Base-by-base conservation (phyloP, 1,140 invertebrate species). In the Helicoverpa armigera region DNA sequence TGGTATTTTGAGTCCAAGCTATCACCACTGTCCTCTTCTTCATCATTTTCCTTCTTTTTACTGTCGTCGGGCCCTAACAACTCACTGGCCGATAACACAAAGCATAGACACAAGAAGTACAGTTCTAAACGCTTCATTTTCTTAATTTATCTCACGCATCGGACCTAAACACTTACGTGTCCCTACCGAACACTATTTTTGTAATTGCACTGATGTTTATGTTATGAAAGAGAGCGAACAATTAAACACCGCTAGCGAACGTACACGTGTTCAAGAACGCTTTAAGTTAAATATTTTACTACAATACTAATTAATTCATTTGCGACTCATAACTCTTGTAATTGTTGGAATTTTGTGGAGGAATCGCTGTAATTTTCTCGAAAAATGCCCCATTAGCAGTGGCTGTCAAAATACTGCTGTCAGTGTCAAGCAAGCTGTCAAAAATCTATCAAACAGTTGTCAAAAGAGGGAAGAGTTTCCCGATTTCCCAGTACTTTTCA, bases 91-190 rank as follows among this genome's bases (percentile, higher is more conserved):
- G 87, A 85, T 60, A 93, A 51, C 16, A 85, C 75, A 65, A 92
- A 74, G 80, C 91, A 94, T 53, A 94, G 79, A 61, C 83, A 91
- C 63, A 94, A 81, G 63, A 92, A 50, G 53, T 86, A 90, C 23
- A 92, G 54, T 69, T 87, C 86, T 65, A 89, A 87, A 70, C 87
- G 81, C 72, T 81, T 84, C 92, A 94, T 91, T 31, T 87, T 85
- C 80, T 61, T 60, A 74, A 51, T 74, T 63, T 54, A 80, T 75
- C 61, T 54, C 31, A 48, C 53, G 48, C 82, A 84, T 74, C 23
- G 58, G 61, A 78, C 56, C 14, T 83, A 83, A 85, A 75, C 69
- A 86, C 85, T 93, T 92, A 92, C 90, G 91, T 93, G 91, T 93
- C 89, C 88, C 81, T 85, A 86, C 48, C 13, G 53, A 81, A 80